Percentiles rank a stretch among this genome's conserved stretches.
phyloP scores from a whole-genome alignment of 2,888 invertebrate species.

The Gastrophysa polygoni region DNA sequence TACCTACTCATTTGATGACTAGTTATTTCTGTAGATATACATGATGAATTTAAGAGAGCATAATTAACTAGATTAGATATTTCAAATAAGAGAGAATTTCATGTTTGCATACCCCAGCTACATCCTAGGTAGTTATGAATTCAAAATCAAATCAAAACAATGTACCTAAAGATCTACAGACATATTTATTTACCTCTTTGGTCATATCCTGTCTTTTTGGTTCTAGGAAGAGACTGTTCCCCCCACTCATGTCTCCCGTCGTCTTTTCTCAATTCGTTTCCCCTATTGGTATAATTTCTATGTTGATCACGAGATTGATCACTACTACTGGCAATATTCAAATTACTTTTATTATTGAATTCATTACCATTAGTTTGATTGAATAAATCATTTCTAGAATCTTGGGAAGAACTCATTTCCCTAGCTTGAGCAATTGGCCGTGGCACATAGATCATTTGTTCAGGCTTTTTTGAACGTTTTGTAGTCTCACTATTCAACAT shows the following conservation, averaged over 20 bases:
- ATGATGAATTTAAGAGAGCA: background rate
- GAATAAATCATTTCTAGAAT: conserved; percentile 27
- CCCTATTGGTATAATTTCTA: conserved; percentile 46
- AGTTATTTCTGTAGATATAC: background rate
- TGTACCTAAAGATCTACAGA: background rate
- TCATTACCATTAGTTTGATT: conserved; percentile 42
- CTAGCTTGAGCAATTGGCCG: conserved; percentile 43
- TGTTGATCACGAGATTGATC: conserved; percentile 35
- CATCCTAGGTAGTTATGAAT: too few species aligned
- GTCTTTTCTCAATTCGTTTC: conserved; percentile 36
- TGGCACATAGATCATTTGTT: conserved; percentile 63
- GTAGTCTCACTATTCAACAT: conserved; percentile 29
- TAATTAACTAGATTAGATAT: too few species aligned
- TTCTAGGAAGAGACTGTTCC: conserved; percentile 33
- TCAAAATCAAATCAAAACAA: too few species aligned
- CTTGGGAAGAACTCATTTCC: conserved; percentile 34
- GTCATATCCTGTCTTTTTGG: conserved; percentile 67
- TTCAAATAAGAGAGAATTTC: too few species aligned
- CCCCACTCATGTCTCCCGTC: conserved; percentile 54
- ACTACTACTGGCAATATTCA: conserved; percentile 33
- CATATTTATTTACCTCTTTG: conserved; percentile 60
- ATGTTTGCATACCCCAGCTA: too few species aligned
- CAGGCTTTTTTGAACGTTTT: conserved; percentile 59
- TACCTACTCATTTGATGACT: background rate
- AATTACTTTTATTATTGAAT: conserved; percentile 35